A percentile compares a stretch with the other conserved stretches of the same genome.
phyloP scores from a whole-genome alignment of 2,113 vertebrate genomes.

The Fulica atra region DNA sequence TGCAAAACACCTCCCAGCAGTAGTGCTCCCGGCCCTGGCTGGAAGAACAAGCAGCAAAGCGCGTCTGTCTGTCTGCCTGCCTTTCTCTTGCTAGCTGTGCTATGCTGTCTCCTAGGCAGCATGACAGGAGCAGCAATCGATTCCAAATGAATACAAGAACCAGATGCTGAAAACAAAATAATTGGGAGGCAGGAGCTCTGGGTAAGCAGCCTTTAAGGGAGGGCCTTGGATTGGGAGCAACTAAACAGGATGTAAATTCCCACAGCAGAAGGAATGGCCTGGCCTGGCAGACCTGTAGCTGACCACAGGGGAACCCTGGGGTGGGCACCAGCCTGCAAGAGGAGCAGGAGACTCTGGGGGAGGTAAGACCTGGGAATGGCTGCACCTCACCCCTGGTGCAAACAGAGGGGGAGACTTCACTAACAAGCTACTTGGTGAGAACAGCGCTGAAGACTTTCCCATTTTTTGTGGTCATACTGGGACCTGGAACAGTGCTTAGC shows the following conservation, averaged over 20 bases:
- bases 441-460: neutral
- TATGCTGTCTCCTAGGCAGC: neutral
- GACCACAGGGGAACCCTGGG: neutral
- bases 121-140: neutral
- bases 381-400: neutral
- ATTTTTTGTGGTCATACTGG: fast-evolving
- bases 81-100: neutral
- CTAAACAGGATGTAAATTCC: neutral
- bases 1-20: neutral
- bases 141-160: neutral
- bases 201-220: neutral
- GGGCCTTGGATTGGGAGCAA: neutral
- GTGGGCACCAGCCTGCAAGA: neutral
- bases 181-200: neutral
- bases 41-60: neutral
- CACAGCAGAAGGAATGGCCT: neutral
- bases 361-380: neutral
- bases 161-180: neutral
- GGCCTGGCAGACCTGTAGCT: neutral
- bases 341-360: neutral
- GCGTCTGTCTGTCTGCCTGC: neutral
- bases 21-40: neutral
- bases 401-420: neutral
- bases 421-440: neutral
- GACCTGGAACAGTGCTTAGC: neutral